phyloP scores from a whole-genome alignment of 2,113 vertebrate genomes.

The Anguilla rostrata region DNA sequence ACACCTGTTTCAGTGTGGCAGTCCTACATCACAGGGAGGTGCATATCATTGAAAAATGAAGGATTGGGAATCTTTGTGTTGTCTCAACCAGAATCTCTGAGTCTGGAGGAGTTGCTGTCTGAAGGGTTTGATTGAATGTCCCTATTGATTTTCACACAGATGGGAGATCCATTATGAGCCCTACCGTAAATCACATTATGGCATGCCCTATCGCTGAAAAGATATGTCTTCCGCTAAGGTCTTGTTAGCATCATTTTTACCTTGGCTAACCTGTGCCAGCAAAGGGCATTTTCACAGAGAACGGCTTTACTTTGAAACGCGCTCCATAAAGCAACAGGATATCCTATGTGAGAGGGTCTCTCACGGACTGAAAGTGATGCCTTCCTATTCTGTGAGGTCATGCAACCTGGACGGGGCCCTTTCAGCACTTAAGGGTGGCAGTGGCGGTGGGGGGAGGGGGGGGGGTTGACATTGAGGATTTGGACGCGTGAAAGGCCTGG shows the following conservation, averaged over 20 bases:
- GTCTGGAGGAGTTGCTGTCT: neutral
- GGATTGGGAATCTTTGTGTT: neutral
- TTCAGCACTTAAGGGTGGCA: neutral
- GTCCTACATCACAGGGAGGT: neutral
- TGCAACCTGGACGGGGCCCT: neutral
- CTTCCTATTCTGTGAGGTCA: neutral
- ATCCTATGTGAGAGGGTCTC: neutral
- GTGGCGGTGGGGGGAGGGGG: neutral
- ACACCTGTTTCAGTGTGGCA: neutral
- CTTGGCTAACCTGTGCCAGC: neutral
- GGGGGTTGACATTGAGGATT: neutral
- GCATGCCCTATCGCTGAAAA: neutral
- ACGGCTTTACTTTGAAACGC: neutral
- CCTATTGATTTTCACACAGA: conserved; percentile 5
- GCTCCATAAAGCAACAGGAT: neutral
- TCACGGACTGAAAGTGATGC: neutral
- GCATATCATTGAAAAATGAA: neutral
- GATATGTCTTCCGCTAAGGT: neutral
- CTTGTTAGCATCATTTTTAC: neutral
- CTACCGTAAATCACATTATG: neutral
- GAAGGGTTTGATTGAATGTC: neutral
- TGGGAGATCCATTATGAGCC: neutral
- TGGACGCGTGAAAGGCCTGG: neutral
- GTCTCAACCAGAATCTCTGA: neutral
- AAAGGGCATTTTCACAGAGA: neutral